Conservation (phyloP, 2,113 vertebrate species). For the Oenanthe melanoleuca region DNA sequence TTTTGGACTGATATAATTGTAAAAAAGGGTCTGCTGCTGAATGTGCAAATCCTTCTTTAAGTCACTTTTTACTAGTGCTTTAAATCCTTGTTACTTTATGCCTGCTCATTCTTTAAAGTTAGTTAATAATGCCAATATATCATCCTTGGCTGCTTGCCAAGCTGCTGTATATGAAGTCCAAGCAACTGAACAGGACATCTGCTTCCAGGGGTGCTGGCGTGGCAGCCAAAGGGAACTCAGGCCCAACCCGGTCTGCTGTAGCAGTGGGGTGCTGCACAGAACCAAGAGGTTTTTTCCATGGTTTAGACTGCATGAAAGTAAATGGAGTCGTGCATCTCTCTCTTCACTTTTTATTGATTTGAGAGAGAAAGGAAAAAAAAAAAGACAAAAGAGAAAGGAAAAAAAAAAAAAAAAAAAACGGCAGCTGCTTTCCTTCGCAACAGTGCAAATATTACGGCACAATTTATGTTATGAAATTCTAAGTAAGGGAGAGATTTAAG, state of each 20-base stretch:
- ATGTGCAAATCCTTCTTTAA: neutral
- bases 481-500: neutral
- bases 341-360: neutral
- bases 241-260: rapidly evolving
- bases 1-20: neutral
- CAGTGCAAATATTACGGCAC: rapidly evolving
- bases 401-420: neutral
- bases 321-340: neutral
- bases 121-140: neutral
- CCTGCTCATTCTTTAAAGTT: neutral
- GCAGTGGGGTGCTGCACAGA: neutral
- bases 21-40: neutral
- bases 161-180: neutral
- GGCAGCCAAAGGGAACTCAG: neutral
- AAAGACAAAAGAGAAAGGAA: neutral
- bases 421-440: rapidly evolving
- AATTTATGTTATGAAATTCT: neutral
- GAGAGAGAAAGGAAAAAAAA: too few relatives aligned
- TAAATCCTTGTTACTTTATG: neutral
- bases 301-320: neutral
- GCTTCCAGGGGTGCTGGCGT: rapidly evolving
- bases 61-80: neutral
- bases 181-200: neutral
- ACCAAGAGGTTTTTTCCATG: rapidly evolving
- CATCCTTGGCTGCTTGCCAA: neutral